These are phyloP conservation scores for Oryzias curvinotus DNA, from an alignment of 2,113 vertebrate genomes.

Conservation along the genomic window DNA sequence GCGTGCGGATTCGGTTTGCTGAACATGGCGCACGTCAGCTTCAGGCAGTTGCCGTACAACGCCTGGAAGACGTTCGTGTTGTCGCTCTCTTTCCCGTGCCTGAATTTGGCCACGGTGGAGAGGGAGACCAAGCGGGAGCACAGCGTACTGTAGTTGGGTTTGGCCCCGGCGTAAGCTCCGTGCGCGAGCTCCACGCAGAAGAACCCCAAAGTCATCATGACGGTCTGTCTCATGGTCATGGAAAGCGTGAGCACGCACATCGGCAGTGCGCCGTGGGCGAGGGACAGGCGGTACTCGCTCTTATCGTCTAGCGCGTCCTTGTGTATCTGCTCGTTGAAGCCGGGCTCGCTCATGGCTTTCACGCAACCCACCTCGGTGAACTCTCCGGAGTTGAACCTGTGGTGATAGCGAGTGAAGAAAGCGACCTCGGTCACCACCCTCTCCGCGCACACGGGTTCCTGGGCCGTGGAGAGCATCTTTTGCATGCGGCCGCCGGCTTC, in stretches of 20 bases:
- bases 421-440: neutral
- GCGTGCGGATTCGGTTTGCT: neutral
- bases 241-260: constrained; percentile 11
- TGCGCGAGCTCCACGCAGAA: neutral
- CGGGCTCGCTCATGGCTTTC: neutral
- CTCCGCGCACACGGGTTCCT: accelerated
- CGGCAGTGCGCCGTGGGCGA: constrained; percentile 5
- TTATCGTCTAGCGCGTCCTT: neutral
- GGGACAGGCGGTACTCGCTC: neutral
- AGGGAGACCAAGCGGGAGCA: neutral
- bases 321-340: neutral
- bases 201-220: constrained; percentile 4
- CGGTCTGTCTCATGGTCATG: constrained; percentile 7
- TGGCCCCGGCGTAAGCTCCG: neutral
- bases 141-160: accelerated
- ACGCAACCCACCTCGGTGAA: constrained; percentile 10
- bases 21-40: neutral
- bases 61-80: neutral
- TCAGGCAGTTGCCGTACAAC: neutral
- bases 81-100: neutral
- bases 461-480: neutral
- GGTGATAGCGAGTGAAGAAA: neutral
- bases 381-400: constrained; percentile 6
- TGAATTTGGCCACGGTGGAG: neutral
- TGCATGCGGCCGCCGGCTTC: neutral